A percentile compares a stretch with the other conserved stretches of the same genome.
phyloP scores from a whole-genome alignment of 2,113 vertebrate species.

The Menura novaehollandiae region DNA sequence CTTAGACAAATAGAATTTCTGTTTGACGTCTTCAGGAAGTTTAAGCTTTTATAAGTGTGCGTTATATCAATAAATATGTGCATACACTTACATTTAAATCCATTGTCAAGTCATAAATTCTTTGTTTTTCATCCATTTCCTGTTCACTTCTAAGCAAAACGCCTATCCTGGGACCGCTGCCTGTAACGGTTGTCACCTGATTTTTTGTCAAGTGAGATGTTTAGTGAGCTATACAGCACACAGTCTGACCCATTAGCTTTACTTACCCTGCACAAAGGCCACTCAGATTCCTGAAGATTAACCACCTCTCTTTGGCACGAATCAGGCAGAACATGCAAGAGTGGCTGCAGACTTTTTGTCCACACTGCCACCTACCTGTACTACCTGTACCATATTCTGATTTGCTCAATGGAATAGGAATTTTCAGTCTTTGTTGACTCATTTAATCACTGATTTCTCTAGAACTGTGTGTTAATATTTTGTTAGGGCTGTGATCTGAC shows the following conservation, averaged over 20 bases:
- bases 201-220: neutral
- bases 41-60: neutral
- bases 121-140: neutral
- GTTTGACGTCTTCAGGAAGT: slow-evolving; percentile 20
- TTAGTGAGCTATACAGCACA: neutral
- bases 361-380: neutral
- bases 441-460: neutral
- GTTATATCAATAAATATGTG: neutral
- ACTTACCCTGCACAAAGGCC: neutral
- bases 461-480: neutral
- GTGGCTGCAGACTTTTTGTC: neutral
- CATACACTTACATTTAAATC: neutral
- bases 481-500: neutral
- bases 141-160: slow-evolving; percentile 7
- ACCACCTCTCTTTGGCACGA: neutral
- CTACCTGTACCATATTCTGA: neutral
- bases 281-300: neutral
- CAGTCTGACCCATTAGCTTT: neutral
- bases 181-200: neutral
- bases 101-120: neutral
- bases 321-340: neutral
- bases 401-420: neutral
- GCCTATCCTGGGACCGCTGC: neutral
- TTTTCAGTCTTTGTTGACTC: neutral
- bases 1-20: slow-evolving; percentile 4